These are phyloP conservation scores for Muscicapa adusta DNA, from an alignment of 2,113 vertebrate genomes.

Conservation along the genomic window DNA sequence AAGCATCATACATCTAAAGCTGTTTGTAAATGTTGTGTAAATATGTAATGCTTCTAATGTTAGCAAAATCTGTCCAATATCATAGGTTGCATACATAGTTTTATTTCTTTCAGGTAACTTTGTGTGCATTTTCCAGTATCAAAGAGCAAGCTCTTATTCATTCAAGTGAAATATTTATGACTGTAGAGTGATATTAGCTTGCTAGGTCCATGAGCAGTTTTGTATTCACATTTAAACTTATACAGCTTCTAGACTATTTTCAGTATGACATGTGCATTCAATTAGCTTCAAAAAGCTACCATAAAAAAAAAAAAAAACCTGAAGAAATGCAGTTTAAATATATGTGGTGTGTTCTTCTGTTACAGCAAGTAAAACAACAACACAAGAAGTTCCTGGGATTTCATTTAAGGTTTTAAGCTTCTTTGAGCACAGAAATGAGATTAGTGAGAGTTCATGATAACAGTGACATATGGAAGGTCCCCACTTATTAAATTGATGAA, in stretches of 20 bases:
- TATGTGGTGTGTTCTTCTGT: background rate
- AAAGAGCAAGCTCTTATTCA: background rate
- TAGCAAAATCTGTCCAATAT: background rate
- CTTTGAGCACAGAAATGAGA: background rate
- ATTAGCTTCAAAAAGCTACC: constrained; percentile 20
- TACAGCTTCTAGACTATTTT: background rate
- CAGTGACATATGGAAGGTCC: background rate
- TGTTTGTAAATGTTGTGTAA: background rate
- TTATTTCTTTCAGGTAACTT: background rate
- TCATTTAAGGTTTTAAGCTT: background rate
- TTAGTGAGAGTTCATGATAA: background rate
- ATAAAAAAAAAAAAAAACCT: background rate
- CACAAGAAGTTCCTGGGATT: background rate
- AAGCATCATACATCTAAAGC: background rate
- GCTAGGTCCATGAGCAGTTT: background rate
- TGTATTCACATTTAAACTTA: background rate
- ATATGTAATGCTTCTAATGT: background rate
- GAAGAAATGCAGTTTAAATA: background rate
- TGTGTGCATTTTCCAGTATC: background rate
- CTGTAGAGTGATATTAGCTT: background rate
- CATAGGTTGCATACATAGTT: background rate
- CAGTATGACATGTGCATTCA: background rate
- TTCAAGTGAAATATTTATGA: background rate
- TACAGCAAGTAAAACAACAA: background rate
- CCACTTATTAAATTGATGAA: background rate